Evolutionary conservation across 2,888 invertebrate genomes (phyloP).

Genomic region (Orchesellides sinensis): DNA sequence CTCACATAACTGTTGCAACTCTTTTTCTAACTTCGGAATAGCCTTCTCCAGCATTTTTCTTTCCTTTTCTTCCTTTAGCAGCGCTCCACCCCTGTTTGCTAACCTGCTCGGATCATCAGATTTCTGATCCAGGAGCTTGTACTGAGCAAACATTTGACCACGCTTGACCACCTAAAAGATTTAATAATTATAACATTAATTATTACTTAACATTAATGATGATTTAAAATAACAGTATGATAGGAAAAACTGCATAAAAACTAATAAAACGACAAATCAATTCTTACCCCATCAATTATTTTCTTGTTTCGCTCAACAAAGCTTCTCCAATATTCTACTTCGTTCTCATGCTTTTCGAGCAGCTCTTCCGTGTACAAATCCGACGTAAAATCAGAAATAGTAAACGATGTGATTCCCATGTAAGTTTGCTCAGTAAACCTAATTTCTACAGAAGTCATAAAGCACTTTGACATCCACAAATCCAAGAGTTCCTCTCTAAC

Average conservation of each 20-base stretch:
- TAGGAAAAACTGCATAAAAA: neutral
- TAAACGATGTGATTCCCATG: constrained; percentile 76
- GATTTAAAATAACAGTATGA: constrained; percentile 1
- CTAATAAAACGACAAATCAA: too few species aligned
- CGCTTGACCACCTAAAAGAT: constrained; percentile 82
- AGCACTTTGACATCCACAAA: constrained; percentile 89
- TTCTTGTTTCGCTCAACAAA: constrained; percentile 76
- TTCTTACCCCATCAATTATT: constrained; percentile 76
- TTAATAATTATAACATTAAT: constrained; percentile 32
- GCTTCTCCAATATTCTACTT: constrained; percentile 82
- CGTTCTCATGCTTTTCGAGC: constrained; percentile 86
- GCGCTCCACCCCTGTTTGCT: constrained; percentile 91
- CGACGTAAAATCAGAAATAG: constrained; percentile 81
- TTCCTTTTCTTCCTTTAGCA: constrained; percentile 91
- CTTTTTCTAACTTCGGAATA: constrained; percentile 85
- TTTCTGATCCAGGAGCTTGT: constrained; percentile 85
- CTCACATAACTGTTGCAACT: constrained; percentile 80
- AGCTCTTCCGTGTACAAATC: constrained; percentile 88
- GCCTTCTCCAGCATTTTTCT: constrained; percentile 85
- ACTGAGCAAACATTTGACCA: constrained; percentile 85
- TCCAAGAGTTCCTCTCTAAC: constrained; percentile 84
- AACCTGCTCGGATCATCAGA: constrained; percentile 87
- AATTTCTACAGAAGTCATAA: constrained; percentile 76
- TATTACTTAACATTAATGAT: neutral
- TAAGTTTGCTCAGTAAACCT: constrained; percentile 41